Evolutionary conservation across 2,113 vertebrate species (phyloP), one percentile per base, ranked within the genome.

Genomic region (Vanacampus margaritifer): DNA sequence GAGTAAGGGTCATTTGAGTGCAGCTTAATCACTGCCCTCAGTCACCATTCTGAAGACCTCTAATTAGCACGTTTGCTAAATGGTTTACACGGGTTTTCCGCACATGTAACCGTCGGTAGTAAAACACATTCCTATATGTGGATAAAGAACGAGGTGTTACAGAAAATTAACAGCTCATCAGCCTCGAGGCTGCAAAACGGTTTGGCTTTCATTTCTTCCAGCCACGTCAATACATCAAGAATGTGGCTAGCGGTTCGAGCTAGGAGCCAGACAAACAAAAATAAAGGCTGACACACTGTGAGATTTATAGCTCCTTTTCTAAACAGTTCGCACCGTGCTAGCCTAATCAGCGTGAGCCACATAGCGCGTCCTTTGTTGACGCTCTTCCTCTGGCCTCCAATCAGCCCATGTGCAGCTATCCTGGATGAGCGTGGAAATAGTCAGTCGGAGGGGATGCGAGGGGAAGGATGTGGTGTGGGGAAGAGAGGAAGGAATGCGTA

Each of bases 401-500:
- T 89, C 88, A 78, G 78, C 64, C 60, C 26, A 41, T 35, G 64
- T 65, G 64, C 85, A 86, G 79, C 69, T 78, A 78, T 86, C 85
- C 86, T 77, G 84, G 46, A 76, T 45, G 73, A 69, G 63, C 19
- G 51, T 62, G 64, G 76, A 83, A 85, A 87, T 74, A 87, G 79
- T 76, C 74, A 71, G 57, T 37, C 6, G 48, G 65, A 26, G 72
- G 76, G 68, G 80, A 65, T 26, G 54, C 6, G 62, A 63, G 70
- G 75, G 84, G 86, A 88, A 89, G 89, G 89, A 91, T 90, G 86
- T 91, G 83, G 86, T 75, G 72, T 73, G 74, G 65, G 43, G 13
- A 61, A 43, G 80, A 51, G 67, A 53, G 53, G 54, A 36, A 80
- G 69, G 82, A 85, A 87, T 87, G 86, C 75, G 66, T 78, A 65